phyloP scores from a whole-genome alignment of 1,140 invertebrate genomes.

The Aphaenogaster rudis region DNA sequence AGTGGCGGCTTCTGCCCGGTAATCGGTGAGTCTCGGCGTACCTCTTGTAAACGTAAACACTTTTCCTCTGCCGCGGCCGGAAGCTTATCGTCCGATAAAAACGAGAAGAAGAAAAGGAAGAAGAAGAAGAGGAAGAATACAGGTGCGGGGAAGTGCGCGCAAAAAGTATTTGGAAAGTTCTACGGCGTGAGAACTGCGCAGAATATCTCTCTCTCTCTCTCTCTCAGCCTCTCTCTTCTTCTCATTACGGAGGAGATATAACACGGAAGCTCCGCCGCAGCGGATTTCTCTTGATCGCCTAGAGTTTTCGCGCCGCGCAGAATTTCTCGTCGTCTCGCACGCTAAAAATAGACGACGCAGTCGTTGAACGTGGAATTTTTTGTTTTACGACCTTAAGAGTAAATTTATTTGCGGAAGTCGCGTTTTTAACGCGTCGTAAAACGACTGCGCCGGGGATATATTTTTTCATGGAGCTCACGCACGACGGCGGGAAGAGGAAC shows the following conservation, averaged over 20 bases:
- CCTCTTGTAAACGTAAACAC: conserved; percentile 31
- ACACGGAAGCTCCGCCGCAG: not conserved
- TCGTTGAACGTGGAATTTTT: not conserved
- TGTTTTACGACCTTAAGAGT: not conserved
- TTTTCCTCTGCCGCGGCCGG: not conserved
- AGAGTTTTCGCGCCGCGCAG: not conserved
- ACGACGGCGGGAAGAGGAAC: not conserved
- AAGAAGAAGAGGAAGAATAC: conserved; percentile 21
- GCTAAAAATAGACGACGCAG: not conserved
- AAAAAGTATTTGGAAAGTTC: conserved; percentile 22
- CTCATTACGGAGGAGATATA: not conserved
- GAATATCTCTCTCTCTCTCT: too few relatives aligned
- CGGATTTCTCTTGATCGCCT: not conserved
- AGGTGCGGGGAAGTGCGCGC: conserved; percentile 12
- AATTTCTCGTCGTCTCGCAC: not conserved
- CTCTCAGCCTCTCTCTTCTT: too few relatives aligned
- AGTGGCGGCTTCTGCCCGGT: conserved; percentile 2
- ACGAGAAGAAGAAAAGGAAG: not conserved
- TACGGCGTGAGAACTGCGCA: not conserved
- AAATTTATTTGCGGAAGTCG: not conserved
- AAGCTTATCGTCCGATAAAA: conserved; percentile 31
- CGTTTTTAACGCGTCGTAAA: not conserved
- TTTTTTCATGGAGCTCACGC: not conserved
- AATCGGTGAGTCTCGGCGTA: not conserved
- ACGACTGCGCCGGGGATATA: not conserved